A percentile compares a stretch with the other conserved stretches of the same genome.
phyloP scores from a whole-genome alignment of 1,140 invertebrate genomes.

The Diplogasteroides magnus region DNA sequence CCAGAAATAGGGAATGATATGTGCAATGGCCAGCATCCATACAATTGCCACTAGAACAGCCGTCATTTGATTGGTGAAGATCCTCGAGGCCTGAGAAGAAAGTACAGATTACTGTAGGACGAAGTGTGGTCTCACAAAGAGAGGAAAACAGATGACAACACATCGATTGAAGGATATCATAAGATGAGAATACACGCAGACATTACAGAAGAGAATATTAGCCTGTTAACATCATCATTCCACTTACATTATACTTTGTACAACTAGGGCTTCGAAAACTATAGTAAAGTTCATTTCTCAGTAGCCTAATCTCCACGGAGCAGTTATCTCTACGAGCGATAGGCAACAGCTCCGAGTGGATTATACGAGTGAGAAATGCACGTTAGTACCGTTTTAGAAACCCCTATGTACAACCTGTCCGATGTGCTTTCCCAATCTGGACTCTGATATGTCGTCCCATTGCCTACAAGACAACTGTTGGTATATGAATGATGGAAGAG shows the following conservation, averaged over 20 bases:
- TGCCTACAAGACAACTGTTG: background rate
- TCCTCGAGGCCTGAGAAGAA: background rate
- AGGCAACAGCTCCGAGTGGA: too few species aligned
- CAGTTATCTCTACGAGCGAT: too few species aligned
- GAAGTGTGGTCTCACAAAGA: background rate
- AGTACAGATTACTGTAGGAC: too few species aligned
- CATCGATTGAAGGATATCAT: background rate
- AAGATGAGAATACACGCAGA: background rate
- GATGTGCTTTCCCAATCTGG: background rate
- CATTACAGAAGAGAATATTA: background rate
- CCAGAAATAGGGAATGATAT: background rate
- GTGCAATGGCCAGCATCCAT: background rate
- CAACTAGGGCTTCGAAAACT: too few species aligned
- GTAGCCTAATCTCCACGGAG: too few species aligned
- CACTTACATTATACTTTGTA: too few species aligned
- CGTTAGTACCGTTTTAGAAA: too few species aligned
- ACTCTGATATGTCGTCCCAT: too few species aligned
- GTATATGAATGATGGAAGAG: background rate
- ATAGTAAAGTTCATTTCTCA: too few species aligned
- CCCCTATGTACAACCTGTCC: background rate
- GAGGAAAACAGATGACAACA: background rate
- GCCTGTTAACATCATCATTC: background rate
- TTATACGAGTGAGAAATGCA: too few species aligned
- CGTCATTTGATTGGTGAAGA: background rate
- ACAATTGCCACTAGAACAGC: background rate